A percentile compares a stretch with the other conserved stretches of the same genome.
phyloP scores from a whole-genome alignment of 2,113 vertebrate genomes.

The Cyrtonyx montezumae region DNA sequence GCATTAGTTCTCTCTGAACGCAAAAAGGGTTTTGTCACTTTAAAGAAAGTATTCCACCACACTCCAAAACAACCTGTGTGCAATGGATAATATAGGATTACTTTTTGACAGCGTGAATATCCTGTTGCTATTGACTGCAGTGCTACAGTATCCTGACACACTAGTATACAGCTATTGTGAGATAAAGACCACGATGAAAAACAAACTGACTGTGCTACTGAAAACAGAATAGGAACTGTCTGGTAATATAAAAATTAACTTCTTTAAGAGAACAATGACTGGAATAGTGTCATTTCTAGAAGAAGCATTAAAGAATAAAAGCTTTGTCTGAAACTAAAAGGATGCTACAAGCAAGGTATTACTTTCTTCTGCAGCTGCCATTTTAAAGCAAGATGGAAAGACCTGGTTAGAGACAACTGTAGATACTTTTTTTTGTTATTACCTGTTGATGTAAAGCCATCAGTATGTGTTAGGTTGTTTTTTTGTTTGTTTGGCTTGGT shows the following conservation, averaged over 20 bases:
- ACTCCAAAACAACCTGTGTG: conserved; percentile 31
- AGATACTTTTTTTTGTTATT: background rate
- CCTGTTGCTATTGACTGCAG: conserved; percentile 54
- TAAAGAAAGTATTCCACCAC: conserved; percentile 25
- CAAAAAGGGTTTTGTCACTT: conserved; percentile 16
- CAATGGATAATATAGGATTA: conserved; percentile 57
- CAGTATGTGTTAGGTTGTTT: background rate
- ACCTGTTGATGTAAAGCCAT: background rate
- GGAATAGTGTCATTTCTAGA: background rate
- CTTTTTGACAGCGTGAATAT: conserved; percentile 45
- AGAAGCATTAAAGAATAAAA: conserved; percentile 1
- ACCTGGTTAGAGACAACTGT: background rate
- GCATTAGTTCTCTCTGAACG: background rate
- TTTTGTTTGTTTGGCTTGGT: background rate
- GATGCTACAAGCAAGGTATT: background rate
- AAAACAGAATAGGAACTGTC: conserved; percentile 33
- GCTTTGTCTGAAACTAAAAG: background rate
- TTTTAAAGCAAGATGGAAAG: background rate
- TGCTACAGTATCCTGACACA: conserved; percentile 39
- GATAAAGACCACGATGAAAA: conserved; percentile 56
- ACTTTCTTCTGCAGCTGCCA: background rate
- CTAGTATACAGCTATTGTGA: conserved; percentile 17
- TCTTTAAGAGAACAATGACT: conserved; percentile 27
- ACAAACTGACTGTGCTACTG: conserved; percentile 20
- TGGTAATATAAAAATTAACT: conserved; percentile 19